Conservation (phyloP, 92 coral and sea anemone genomes). For the Isaurus tuberculatus region DNA sequence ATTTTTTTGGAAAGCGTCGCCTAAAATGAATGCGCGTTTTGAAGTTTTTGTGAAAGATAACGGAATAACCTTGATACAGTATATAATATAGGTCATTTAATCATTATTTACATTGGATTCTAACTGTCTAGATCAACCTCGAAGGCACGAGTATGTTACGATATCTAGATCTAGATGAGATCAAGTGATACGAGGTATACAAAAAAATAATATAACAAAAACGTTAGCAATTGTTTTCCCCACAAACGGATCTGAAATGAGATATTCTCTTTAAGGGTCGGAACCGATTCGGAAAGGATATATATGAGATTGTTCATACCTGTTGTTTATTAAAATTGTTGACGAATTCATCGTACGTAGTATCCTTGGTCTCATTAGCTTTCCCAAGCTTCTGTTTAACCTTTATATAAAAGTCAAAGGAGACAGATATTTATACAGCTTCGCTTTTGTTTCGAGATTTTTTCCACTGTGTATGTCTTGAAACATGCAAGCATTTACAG, state of each 20-base stretch:
- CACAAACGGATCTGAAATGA: constrained; percentile 10
- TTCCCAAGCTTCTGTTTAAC: constrained; percentile 98
- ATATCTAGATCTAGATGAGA: neutral
- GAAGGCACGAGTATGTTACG: neutral
- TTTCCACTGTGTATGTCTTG: neutral
- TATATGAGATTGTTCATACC: constrained; percentile 49
- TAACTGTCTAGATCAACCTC: no score
- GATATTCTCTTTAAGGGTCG: constrained; percentile 3
- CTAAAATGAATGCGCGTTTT: neutral
- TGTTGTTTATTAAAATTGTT: constrained; percentile 97
- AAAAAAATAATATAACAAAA: neutral
- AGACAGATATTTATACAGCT: neutral
- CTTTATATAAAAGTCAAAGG: constrained; percentile 45
- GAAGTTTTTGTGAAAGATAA: neutral
- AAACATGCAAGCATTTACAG: neutral
- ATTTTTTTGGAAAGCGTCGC: neutral
- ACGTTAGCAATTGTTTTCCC: neutral
- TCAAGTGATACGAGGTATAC: neutral
- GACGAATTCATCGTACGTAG: constrained; percentile 96
- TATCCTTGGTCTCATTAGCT: constrained; percentile 97
- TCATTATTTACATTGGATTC: neutral
- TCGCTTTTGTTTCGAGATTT: neutral
- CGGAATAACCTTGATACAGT: neutral
- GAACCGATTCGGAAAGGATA: neutral
- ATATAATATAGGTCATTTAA: neutral